Conservation (phyloP, 2,888 invertebrate species). For the Chaitophorus viminalis region DNA sequence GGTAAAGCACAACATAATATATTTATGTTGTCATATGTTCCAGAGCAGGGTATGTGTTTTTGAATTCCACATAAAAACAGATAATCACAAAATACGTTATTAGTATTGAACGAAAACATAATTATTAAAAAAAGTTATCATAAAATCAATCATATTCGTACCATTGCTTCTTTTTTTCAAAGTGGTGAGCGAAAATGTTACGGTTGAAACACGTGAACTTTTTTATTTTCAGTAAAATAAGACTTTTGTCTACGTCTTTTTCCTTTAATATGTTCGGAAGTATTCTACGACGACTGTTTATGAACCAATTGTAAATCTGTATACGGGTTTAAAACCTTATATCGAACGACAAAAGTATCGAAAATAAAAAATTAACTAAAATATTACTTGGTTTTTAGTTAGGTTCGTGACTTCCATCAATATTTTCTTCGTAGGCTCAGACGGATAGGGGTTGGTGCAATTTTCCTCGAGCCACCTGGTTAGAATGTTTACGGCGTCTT, state of each 20-base stretch:
- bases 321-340: slow-evolving; percentile 2
- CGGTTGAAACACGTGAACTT: slow-evolving; percentile 56
- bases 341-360: neutral
- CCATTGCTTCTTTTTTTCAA: slow-evolving; percentile 35
- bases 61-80: neutral
- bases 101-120: neutral
- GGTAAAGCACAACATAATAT: neutral
- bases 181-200: slow-evolving; percentile 37
- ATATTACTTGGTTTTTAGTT: slow-evolving; percentile 59
- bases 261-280: slow-evolving; percentile 58
- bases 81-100: neutral
- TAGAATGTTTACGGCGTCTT: slow-evolving; percentile 54
- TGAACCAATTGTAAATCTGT: slow-evolving; percentile 60
- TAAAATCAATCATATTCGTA: slow-evolving; percentile 8
- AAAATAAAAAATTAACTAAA: neutral
- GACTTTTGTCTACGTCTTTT: slow-evolving; percentile 44
- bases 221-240: slow-evolving; percentile 50
- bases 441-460: slow-evolving; percentile 51
- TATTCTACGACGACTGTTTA: slow-evolving; percentile 59
- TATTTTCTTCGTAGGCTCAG: slow-evolving; percentile 52
- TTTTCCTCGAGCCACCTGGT: slow-evolving; percentile 54
- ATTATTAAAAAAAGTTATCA: neutral
- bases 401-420: slow-evolving; percentile 55
- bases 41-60: neutral
- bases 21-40: neutral